Base-by-base conservation (phyloP, 2,797 vertebrate species). In the Micrastur ruficollis region DNA sequence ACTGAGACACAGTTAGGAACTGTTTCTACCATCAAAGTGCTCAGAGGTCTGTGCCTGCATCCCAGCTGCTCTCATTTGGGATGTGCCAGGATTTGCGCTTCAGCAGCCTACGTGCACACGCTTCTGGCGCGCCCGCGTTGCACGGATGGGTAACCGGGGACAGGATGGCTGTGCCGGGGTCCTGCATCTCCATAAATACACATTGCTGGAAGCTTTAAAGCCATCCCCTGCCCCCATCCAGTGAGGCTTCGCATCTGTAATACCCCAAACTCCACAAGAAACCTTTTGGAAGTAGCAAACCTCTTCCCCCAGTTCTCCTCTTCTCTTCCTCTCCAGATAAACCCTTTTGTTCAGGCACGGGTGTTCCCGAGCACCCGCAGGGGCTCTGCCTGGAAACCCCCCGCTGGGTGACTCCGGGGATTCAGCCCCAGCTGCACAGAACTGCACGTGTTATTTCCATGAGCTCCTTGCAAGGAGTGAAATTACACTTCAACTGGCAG, bases 101-200 rank as follows among this genome's bases (percentile, higher is more conserved):
- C 71, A 42, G 53, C 63, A 78, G 20, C 55, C 47, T 80, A 16
- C 0, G 0, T 9, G 11, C 52, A 61, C 44, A 13, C 1, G 0
- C 1, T 19, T 32, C 22, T 50, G 46, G 31, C 26, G 65, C 1
- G 0, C 34, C 34, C 1, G 0, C 1, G 0, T 14, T 14, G 42
- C 40, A 15, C n/a, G 3, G 0, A 40, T 3, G 34, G 22, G 6
- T 7, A 18, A 73, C 1, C 68, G n/a, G 47, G 52, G 34, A 36
- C 26, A 29, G 44, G 15, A 22, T 0, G 20, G 26, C 56, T 27
- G 26, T 31, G 38, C 22, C 65, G 56, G 23, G 34, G 2, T 38
- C 55, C 80, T 75, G 50, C 67, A 63, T 6, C 44, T n/a, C 52
- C 2, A 1, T 7, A 20, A 76, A 46, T 0, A 18, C 3, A 3